A percentile compares a stretch with the other conserved stretches of the same genome.
Conservation (phyloP, 2,797 vertebrate species). For the Lutjanus campechanus region DNA sequence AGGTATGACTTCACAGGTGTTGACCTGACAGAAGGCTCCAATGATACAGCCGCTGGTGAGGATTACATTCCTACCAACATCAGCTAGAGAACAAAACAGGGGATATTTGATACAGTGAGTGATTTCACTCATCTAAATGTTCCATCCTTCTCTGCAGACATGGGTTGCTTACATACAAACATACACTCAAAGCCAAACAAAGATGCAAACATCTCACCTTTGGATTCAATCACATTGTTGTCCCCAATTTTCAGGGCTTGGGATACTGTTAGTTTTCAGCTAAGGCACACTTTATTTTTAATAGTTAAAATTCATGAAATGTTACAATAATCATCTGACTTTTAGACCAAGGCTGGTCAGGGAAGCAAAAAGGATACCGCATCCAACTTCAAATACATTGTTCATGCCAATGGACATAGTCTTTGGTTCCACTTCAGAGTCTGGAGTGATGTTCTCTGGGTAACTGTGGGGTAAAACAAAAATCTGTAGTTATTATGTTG, state of each 20-base stretch:
- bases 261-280: slow-evolving; percentile 85
- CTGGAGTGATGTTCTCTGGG: slow-evolving; percentile 94
- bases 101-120: slow-evolving; percentile 3
- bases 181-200: not conserved
- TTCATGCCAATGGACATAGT: slow-evolving; percentile 96
- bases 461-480: slow-evolving; percentile 79
- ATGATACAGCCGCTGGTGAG: slow-evolving; percentile 97
- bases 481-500: not conserved
- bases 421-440: slow-evolving; percentile 91
- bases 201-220: slow-evolving; percentile 84
- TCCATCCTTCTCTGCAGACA: not conserved
- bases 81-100: slow-evolving; percentile 68
- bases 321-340: not conserved
- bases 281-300: slow-evolving; percentile 66
- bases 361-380: slow-evolving; percentile 88
- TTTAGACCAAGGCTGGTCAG: not conserved
- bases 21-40: slow-evolving; percentile 94
- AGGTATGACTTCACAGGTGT: slow-evolving; percentile 95
- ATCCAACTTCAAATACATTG: slow-evolving; percentile 99
- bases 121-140: not conserved
- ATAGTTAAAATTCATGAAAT: not conserved
- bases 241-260: slow-evolving; percentile 98
- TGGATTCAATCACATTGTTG: slow-evolving; percentile 99
- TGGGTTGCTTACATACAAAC: not conserved
- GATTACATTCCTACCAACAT: slow-evolving; percentile 95